These are phyloP conservation scores for Scopus umbretta DNA, from an alignment of 2,113 vertebrate species.

Conservation along the genomic window DNA sequence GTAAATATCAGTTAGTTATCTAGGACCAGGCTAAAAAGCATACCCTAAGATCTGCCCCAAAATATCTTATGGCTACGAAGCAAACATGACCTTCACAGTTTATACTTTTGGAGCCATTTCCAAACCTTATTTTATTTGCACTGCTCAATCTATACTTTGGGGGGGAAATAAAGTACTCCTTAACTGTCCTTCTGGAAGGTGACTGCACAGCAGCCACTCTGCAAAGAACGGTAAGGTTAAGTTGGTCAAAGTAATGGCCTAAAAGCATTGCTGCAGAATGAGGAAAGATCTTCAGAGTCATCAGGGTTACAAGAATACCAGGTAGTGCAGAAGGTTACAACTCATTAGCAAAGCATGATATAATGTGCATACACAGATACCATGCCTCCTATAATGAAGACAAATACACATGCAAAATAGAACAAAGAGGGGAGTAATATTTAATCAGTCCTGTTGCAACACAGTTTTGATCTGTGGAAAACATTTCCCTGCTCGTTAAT, in stretches of 20 bases:
- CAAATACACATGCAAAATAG: not conserved
- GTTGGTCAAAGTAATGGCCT: not conserved
- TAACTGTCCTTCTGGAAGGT: constrained; percentile 6
- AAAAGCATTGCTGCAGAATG: not conserved
- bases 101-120: not conserved
- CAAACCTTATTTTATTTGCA: not conserved
- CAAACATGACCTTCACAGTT: not conserved
- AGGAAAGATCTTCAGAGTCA: not conserved
- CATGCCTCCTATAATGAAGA: not conserved
- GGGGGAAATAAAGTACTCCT: not conserved
- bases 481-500: not conserved
- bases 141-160: not conserved
- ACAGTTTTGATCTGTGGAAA: not conserved
- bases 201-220: not conserved
- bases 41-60: not conserved
- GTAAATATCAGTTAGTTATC: not conserved
- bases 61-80: not conserved
- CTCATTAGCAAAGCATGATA: not conserved
- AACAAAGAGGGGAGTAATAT: not conserved
- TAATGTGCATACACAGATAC: not conserved
- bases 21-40: not conserved
- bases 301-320: not conserved
- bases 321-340: not conserved
- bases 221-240: not conserved
- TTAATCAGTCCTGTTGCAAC: not conserved